Evolutionary conservation across 2,888 invertebrate genomes (phyloP), one percentile per base, ranked within the genome.

Genomic region (Sympetrum striolatum): DNA sequence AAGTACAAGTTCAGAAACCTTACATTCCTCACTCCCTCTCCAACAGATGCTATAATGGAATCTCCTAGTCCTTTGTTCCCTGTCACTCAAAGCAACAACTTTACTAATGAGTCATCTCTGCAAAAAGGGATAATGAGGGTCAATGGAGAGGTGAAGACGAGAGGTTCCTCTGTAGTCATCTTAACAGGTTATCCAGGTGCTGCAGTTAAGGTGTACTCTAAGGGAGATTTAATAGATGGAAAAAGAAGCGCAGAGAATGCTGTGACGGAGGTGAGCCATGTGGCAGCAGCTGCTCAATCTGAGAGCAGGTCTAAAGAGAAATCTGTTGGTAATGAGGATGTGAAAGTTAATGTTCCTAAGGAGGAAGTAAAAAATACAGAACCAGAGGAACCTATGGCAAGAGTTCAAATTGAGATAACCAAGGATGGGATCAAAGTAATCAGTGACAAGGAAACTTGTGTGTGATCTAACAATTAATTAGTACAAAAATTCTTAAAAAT

Each of bases 341-440:
- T 92, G 82, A 91, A 91, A 90, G 91, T 90, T 90, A 90, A 91
- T 81, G 80, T 31, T 25, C 64, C 82, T 39, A 90, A 91, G 90
- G 92, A 93, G 0, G 93, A 93, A 91, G 92, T 92, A 80, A 95
- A 95, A 92, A 94, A 95, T 10, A 95, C 95, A 92, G 95, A 95
- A 92, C 93, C 95, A 58, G 94, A 94, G 91, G 94, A 93, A 96
- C 96, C 92, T 8, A 37, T 86, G 86, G 86, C 86, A 37, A 95
- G 96, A 80, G 96, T 97, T 14, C 95, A 96, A 92, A 95, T 97
- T 94, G 96, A 97, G 92, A 94, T 97, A 92, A 96, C 96, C 2
- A 96, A 97, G 93, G 97, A 97, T 93, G 97, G 97, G 2, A 97
- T 97, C 92, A 96, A 96, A 93, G 96, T 97, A 90, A 96, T 97